phyloP scores from a whole-genome alignment of 2,888 invertebrate genomes.

The Eupeodes luniger region DNA sequence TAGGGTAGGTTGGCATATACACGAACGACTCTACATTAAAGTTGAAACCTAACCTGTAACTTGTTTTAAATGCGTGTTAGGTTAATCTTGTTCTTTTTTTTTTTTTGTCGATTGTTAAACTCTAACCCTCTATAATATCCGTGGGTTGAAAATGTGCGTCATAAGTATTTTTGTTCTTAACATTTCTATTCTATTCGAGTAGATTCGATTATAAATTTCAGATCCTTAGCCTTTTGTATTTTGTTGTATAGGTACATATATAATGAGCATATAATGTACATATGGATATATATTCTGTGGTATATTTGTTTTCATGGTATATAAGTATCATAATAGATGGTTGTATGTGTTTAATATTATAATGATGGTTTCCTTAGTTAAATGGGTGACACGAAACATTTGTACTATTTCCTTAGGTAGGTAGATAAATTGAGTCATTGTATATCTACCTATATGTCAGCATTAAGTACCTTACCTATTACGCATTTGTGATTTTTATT shows the following conservation, averaged over 20 bases:
- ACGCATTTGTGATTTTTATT: constrained; percentile 49
- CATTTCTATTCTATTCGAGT: constrained; percentile 6
- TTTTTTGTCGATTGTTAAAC: not conserved
- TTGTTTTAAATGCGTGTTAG: constrained; percentile 38
- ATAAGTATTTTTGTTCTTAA: constrained; percentile 21
- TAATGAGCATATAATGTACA: not conserved
- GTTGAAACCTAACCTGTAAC: constrained; percentile 32
- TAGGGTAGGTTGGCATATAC: too few relatives aligned
- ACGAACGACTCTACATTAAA: not conserved
- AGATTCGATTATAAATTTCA: not conserved
- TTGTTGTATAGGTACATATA: not conserved
- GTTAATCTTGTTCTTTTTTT: constrained; percentile 11
- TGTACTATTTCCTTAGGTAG: constrained; percentile 34
- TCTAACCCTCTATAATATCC: constrained; percentile 38
- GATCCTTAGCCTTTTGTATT: constrained; percentile 34
- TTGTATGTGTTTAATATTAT: not conserved
- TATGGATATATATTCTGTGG: not conserved
- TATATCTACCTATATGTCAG: not conserved
- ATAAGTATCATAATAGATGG: not conserved
- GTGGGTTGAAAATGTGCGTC: constrained; percentile 48
- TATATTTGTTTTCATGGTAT: not conserved
- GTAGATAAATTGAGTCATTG: constrained; percentile 13
- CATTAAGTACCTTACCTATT: not conserved
- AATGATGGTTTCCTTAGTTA: constrained; percentile 5
- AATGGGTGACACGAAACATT: constrained; percentile 50